These are phyloP conservation scores for Hydraecia micacea DNA, from an alignment of 2,888 invertebrate species.

Conservation along the genomic window DNA sequence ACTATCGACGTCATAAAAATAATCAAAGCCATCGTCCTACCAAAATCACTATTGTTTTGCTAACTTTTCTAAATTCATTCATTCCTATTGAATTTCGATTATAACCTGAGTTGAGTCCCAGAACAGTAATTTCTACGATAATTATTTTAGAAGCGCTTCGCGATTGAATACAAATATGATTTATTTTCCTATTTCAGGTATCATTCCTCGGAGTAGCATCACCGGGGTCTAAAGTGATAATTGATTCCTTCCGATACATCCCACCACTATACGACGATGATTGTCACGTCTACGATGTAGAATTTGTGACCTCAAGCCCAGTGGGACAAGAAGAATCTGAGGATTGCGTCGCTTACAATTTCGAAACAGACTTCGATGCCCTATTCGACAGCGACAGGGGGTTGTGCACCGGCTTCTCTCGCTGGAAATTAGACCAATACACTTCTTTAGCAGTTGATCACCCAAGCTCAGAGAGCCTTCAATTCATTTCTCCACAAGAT, in stretches of 20 bases:
- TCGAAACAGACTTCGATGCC: conserved; percentile 54
- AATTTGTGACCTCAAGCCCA: conserved; percentile 50
- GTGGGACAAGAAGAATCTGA: conserved; percentile 39
- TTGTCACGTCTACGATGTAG: conserved; percentile 67
- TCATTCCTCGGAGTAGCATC: conserved; percentile 66
- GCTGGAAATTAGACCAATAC: conserved; percentile 56
- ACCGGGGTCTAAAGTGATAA: conserved; percentile 62
- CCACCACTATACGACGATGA: conserved; percentile 61
- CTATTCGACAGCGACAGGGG: conserved; percentile 54
- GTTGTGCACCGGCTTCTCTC: conserved; percentile 57
- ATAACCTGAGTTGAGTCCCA: background rate
- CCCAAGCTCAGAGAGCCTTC: conserved; percentile 56
- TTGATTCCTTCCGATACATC: conserved; percentile 74
- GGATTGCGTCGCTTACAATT: conserved; percentile 66
- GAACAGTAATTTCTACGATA: background rate
- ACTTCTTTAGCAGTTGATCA: conserved; percentile 31
- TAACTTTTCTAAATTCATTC: too few species aligned
- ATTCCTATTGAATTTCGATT: too few species aligned
- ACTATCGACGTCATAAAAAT: too few species aligned
- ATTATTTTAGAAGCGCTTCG: background rate
- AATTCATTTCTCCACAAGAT: conserved; percentile 57
- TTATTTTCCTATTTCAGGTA: conserved; percentile 61
- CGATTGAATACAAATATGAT: background rate
- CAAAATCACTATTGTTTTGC: too few species aligned
- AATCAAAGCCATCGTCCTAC: too few species aligned